A percentile compares a stretch with the other conserved stretches of the same genome.
These are phyloP conservation scores for Dryoscopus gambensis DNA, from an alignment of 2,113 vertebrate genomes.

Conservation along the genomic window DNA sequence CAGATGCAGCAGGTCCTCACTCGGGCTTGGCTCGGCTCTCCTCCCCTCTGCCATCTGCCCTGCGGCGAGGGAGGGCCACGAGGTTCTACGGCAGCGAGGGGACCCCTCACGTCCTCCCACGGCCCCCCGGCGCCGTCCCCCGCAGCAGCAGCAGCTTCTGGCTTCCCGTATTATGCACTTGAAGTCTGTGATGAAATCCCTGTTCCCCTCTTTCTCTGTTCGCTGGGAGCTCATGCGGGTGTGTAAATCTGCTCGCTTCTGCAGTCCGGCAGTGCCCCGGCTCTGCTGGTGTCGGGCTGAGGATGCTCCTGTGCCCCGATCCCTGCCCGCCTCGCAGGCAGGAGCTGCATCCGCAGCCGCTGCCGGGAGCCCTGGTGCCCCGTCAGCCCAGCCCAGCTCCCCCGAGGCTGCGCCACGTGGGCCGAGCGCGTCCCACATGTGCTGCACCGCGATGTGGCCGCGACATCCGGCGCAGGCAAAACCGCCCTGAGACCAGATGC, in stretches of 20 bases:
- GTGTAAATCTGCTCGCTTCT: neutral
- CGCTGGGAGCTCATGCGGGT: fast-evolving
- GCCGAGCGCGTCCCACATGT: neutral
- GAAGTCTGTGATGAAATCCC: neutral
- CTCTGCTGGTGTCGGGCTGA: fast-evolving
- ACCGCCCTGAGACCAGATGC: neutral
- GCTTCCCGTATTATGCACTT: fast-evolving
- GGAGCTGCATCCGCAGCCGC: fast-evolving
- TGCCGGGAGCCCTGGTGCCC: fast-evolving
- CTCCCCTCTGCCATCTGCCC: neutral
- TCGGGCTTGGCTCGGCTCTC: neutral
- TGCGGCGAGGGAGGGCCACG: fast-evolving
- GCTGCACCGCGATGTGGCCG: neutral
- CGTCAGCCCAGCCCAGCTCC: fast-evolving
- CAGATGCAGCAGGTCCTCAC: neutral
- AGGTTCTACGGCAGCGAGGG: fast-evolving
- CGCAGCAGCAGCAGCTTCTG: neutral
- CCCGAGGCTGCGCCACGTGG: neutral
- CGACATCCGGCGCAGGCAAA: neutral
- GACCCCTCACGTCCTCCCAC: neutral
- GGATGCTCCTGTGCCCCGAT: neutral
- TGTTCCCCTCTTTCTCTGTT: neutral
- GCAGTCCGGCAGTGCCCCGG: neutral
- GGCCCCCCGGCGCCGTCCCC: fast-evolving
- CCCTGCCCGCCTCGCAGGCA: fast-evolving